These are phyloP conservation scores for Graphium colonna DNA, from an alignment of 2,888 invertebrate genomes.

Conservation along the genomic window DNA sequence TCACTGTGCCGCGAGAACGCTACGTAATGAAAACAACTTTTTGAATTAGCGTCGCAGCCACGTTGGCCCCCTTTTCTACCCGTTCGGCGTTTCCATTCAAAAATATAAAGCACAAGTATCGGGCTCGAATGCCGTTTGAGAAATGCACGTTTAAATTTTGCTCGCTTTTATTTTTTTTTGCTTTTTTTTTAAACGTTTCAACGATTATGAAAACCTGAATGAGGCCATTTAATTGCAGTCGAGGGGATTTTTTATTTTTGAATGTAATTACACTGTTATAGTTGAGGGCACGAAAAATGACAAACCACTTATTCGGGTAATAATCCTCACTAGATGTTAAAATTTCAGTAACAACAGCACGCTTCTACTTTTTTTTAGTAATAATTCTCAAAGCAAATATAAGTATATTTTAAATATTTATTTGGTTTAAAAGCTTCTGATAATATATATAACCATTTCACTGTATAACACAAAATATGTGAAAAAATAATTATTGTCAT, in stretches of 20 bases:
- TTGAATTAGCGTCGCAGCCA: conserved; percentile 68
- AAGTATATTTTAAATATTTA: too few species aligned
- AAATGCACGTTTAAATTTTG: conserved; percentile 35
- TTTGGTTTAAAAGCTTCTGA: too few species aligned
- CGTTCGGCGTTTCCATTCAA: conserved; percentile 62
- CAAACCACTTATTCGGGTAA: too few species aligned
- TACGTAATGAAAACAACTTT: conserved; percentile 74
- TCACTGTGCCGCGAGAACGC: conserved; percentile 57
- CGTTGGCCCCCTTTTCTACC: conserved; percentile 46
- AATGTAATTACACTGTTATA: conserved; percentile 26
- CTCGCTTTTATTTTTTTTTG: background rate
- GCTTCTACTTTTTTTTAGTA: too few species aligned
- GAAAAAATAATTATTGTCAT: too few species aligned
- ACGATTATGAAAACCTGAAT: conserved; percentile 13
- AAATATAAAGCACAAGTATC: conserved; percentile 57
- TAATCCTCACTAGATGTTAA: too few species aligned
- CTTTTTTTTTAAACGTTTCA: background rate
- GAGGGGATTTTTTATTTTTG: conserved; percentile 18
- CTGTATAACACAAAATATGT: too few species aligned
- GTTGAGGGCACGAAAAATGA: too few species aligned
- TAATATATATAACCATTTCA: too few species aligned
- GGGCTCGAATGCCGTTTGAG: conserved; percentile 47
- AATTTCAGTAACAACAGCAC: too few species aligned
- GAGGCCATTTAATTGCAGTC: conserved; percentile 14
- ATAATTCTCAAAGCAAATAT: too few species aligned